phyloP scores from a whole-genome alignment of 2,797 vertebrate genomes.

The Lagorchestes hirsutus region DNA sequence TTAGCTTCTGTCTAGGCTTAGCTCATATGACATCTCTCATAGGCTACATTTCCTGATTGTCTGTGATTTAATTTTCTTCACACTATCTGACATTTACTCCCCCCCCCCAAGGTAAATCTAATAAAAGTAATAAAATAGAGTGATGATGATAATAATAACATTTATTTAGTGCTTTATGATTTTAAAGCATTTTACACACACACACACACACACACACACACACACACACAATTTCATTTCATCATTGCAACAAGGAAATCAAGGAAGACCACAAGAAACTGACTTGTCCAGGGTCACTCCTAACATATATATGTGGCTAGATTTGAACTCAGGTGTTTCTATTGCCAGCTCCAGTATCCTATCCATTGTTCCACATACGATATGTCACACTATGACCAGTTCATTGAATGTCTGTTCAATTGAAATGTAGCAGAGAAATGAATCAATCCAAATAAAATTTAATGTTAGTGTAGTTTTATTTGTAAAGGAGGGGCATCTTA shows the following conservation, averaged over 20 bases:
- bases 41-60: background rate
- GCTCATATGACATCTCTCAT: background rate
- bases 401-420: background rate
- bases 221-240: background rate
- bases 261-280: background rate
- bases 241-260: background rate
- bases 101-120: background rate
- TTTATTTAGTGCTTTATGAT: background rate
- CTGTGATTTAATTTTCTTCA: background rate
- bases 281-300: fast-evolving
- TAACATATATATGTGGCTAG: background rate
- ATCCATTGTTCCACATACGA: background rate
- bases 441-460: background rate
- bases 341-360: background rate
- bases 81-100: background rate
- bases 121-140: background rate
- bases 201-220: background rate
- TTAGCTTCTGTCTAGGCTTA: background rate
- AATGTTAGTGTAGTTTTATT: background rate
- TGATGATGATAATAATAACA: background rate
- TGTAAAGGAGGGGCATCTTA: background rate
- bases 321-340: background rate
- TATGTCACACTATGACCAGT: fast-evolving
- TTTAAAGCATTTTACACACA: background rate
- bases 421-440: background rate